Conservation (phyloP, 1,140 invertebrate genomes). For the Psix sp. region DNA sequence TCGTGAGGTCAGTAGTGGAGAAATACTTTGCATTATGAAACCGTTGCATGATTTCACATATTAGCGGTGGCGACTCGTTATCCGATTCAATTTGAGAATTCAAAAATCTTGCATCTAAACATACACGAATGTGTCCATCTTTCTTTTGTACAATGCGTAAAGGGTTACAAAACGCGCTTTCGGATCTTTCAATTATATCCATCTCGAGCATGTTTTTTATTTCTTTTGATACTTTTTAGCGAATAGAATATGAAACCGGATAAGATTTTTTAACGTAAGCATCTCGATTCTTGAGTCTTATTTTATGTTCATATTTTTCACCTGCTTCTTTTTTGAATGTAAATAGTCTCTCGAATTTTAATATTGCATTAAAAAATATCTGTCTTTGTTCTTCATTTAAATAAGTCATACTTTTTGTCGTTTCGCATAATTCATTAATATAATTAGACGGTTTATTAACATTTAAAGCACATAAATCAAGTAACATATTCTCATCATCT, state of each 20-base stretch:
- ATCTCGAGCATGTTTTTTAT: not conserved
- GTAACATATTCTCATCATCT: no score
- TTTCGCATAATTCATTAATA: not conserved
- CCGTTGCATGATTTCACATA: conserved; percentile 11
- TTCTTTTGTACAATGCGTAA: not conserved
- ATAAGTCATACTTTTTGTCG: not conserved
- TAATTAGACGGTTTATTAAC: no score
- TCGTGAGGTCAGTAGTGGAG: conserved; percentile 11
- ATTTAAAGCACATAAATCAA: no score
- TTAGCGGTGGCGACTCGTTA: conserved; percentile 18
- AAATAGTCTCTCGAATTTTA: not conserved
- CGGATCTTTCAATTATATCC: not conserved
- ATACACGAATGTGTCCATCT: conserved; percentile 49
- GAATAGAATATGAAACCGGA: not conserved
- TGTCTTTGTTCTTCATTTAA: not conserved
- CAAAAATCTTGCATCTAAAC: conserved; percentile 60
- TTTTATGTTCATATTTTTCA: not conserved
- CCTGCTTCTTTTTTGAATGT: not conserved
- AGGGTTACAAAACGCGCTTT: not conserved
- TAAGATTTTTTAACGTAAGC: not conserved
- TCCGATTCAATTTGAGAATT: conserved; percentile 10
- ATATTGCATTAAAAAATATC: not conserved
- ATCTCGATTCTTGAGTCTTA: not conserved
- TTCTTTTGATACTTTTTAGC: not conserved
- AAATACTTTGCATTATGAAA: conserved; percentile 8